Base-by-base conservation (phyloP, 1,140 invertebrate species). In the Anastrepha ludens region DNA sequence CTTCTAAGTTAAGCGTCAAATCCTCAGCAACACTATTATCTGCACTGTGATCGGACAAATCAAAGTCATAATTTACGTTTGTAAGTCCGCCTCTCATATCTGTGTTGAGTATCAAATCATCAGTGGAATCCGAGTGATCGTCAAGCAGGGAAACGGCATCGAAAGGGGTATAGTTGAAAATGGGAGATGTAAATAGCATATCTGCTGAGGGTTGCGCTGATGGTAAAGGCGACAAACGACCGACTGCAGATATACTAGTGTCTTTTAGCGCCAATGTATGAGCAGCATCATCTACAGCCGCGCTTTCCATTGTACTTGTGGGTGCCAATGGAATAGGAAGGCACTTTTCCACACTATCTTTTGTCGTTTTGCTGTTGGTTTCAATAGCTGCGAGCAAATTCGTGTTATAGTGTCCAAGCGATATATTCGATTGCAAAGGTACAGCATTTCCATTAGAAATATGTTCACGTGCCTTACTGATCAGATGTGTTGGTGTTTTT, bases 1-100 rank as follows among this genome's bases (percentile, higher is more conserved):
- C 93, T 78, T 93, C 92, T 41, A 93, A 90, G 89, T 92, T 91
- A 41, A 90, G 88, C 81, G 91, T 91, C 1, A 88, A 87, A 65
- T 96, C 95, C 62, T 96, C 95, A 3, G 95, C 94, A 20, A 94
- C 92, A 88, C 96, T 96, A 90, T 96, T 96, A 5, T 96, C 96
- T 0, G 94, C 95, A 89, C 96, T 96, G 58, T 95, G 93, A 92
- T 96, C 96, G 3, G 95, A 96, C 78, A 96, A 93, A 90, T 96
- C 96, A 70, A 96, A 96, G 88, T 96, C 96, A 90, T 96, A 96
- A 92, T 96, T 96, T 39, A 96, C 95, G 90, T 95, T 95, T n/a
- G 95, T 95, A 15, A 96, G 90, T 2, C 95, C 95, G 1, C 94
- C 94, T 1, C 94, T 93, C 60, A 94, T 90, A 47, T 94, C 90